phyloP scores from a whole-genome alignment of 2,888 invertebrate genomes.

The Thera obeliscata region DNA sequence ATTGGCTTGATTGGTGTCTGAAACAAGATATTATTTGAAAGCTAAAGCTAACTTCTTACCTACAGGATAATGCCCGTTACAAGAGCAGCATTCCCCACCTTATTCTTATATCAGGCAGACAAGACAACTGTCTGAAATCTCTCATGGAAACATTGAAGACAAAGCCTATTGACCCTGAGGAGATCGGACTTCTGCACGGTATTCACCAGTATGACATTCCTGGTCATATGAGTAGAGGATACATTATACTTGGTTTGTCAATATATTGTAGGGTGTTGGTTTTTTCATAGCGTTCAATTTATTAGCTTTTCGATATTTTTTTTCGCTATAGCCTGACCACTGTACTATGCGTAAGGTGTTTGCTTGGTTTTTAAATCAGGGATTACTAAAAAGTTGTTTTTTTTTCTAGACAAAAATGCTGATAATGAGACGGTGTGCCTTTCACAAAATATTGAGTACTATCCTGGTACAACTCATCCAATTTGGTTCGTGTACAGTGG shows the following conservation, averaged over 20 bases:
- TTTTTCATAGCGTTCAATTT: no score
- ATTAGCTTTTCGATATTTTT: no score
- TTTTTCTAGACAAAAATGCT: constrained; percentile 46
- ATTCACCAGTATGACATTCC: constrained; percentile 72
- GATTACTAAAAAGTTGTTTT: no score
- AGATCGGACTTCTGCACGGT: constrained; percentile 72
- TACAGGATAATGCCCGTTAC: constrained; percentile 51
- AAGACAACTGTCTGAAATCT: constrained; percentile 67
- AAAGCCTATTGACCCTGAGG: constrained; percentile 70
- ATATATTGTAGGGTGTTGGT: neutral
- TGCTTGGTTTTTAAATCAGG: no score
- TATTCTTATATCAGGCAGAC: constrained; percentile 82
- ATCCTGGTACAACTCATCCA: constrained; percentile 63
- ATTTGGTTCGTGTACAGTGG: constrained; percentile 86
- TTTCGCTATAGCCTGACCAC: no score
- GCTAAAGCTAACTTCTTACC: neutral
- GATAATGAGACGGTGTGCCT: constrained; percentile 50
- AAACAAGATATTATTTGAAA: no score
- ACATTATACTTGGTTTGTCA: constrained; percentile 70
- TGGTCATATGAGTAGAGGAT: constrained; percentile 87
- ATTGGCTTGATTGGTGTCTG: no score
- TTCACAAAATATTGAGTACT: constrained; percentile 83
- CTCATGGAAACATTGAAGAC: constrained; percentile 57
- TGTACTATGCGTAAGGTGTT: no score
- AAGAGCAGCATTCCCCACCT: constrained; percentile 69